These are phyloP conservation scores for Brachynemurus nebulosus DNA, from an alignment of 2,888 invertebrate genomes.

Conservation along the genomic window DNA sequence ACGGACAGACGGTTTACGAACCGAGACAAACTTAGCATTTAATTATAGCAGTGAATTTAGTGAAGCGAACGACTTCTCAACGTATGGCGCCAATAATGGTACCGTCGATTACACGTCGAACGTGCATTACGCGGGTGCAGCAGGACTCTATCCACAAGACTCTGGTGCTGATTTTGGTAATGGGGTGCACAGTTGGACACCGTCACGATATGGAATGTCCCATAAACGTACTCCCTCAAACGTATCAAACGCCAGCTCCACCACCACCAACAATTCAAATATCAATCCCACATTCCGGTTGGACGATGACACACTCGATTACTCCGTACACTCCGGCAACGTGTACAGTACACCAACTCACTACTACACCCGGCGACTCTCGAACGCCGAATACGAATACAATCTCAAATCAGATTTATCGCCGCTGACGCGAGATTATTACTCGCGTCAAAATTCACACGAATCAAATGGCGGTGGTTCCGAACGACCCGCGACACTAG, in stretches of 20 bases:
- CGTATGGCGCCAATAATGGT: neutral
- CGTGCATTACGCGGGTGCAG: constrained; percentile 25
- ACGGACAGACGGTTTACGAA: constrained; percentile 19
- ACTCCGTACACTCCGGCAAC: neutral
- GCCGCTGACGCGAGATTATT: constrained; percentile 15
- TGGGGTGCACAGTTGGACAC: constrained; percentile 8
- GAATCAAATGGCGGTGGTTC: constrained; percentile 33
- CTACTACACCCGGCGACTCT: constrained; percentile 31
- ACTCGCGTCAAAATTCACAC: constrained; percentile 35
- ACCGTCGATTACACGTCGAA: constrained; percentile 27
- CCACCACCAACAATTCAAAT: constrained; percentile 40
- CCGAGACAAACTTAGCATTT: constrained; percentile 22
- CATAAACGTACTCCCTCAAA: constrained; percentile 71
- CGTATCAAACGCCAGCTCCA: constrained; percentile 47
- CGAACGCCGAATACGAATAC: constrained; percentile 26
- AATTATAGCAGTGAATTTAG: constrained; percentile 19
- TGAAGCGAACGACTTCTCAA: neutral
- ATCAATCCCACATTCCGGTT: constrained; percentile 47
- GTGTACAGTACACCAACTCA: constrained; percentile 32
- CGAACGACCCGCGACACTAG: constrained; percentile 48
- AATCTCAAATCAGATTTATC: constrained; percentile 17
- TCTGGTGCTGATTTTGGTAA: constrained; percentile 19
- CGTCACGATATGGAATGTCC: constrained; percentile 14
- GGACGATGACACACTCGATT: constrained; percentile 39
- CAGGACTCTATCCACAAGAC: neutral